Base-by-base conservation (phyloP, 1,140 invertebrate species). In the Lordiphosa mommai region DNA sequence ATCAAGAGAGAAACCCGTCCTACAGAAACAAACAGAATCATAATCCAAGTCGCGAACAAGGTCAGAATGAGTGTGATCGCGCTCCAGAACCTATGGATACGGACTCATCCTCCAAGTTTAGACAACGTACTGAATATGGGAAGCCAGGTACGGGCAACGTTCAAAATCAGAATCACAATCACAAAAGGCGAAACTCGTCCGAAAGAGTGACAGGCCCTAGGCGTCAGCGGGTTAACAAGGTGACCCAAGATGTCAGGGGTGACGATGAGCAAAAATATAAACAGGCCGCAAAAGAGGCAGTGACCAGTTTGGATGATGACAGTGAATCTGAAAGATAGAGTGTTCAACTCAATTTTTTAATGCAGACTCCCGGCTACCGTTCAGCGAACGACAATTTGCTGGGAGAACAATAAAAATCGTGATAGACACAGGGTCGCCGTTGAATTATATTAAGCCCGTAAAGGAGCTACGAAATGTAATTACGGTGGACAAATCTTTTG, bases 1-100 rank as follows among this genome's bases (percentile, higher is more conserved):
- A 33, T 8, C 43, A 46, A 2, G 58, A 53, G 5, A 47, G 27
- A 6, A 61, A 46, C n/a, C 32, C 41, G 0, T 20, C 3, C 17
- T 20, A 20, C 17, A 20, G 4, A 20, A 20, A 20, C 3, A n/a
- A n/a, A n/a, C n/a, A n/a, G n/a, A n/a, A n/a, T n/a, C n/a, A n/a
- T n/a, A n/a, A n/a, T n/a, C n/a, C n/a, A n/a, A n/a, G n/a, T n/a
- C n/a, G n/a, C n/a, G n/a, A n/a, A n/a, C n/a, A n/a, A n/a, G n/a
- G n/a, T n/a, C n/a, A n/a, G n/a, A n/a, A n/a, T n/a, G n/a, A n/a
- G n/a, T n/a, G n/a, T n/a, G n/a, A n/a, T n/a, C n/a, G n/a, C n/a
- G n/a, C n/a, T n/a, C n/a, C n/a, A n/a, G 29, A 60, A 9, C 32
- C 48, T 3, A 51, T 60, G 48, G 38, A 51, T 4, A 14, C 36